A percentile compares a stretch with the other conserved stretches of the same genome.
phyloP scores from a whole-genome alignment of 2,888 invertebrate genomes.

The Panzeria rudis region DNA sequence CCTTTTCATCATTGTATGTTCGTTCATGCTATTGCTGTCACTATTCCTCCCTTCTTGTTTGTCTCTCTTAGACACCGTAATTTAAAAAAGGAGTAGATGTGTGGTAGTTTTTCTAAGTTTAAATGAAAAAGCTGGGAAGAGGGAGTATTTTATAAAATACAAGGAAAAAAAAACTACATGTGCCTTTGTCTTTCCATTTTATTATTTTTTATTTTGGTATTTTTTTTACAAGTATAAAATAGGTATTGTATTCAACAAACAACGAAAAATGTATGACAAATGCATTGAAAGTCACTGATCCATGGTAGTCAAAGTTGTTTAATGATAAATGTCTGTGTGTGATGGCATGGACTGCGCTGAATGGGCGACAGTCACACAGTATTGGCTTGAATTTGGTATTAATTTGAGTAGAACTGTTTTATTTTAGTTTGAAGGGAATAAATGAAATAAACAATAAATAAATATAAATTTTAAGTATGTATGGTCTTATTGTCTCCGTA shows the following conservation, averaged over 20 bases:
- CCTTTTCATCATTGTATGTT: conserved; percentile 73
- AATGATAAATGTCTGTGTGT: conserved; percentile 50
- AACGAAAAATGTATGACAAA: conserved; percentile 68
- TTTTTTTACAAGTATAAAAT: conserved; percentile 2
- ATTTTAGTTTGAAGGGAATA: conserved; percentile 2
- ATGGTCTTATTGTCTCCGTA: conserved; percentile 37
- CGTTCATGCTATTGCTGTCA: conserved; percentile 9
- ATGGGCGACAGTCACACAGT: conserved; percentile 12
- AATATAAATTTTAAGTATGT: conserved; percentile 28
- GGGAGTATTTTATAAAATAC: conserved; percentile 38
- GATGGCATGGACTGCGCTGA: conserved; percentile 39
- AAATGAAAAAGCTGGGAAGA: neutral
- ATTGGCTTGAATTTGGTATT: conserved; percentile 19
- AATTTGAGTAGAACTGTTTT: conserved; percentile 18
- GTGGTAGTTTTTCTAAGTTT: conserved; percentile 14
- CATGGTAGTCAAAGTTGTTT: conserved; percentile 77
- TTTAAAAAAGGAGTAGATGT: conserved; percentile 28
- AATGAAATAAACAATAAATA: conserved; percentile 62
- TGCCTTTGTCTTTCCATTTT: conserved; percentile 47
- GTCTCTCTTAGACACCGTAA: neutral
- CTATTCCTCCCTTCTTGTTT: conserved; percentile 1
- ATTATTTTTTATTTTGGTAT: conserved; percentile 1
- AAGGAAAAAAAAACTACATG: neutral
- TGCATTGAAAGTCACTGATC: conserved; percentile 78
- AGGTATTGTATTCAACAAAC: conserved; percentile 4